Evolutionary conservation across 2,888 invertebrate species (phyloP).

Genomic region (Lepidocyrtinus sp.): DNA sequence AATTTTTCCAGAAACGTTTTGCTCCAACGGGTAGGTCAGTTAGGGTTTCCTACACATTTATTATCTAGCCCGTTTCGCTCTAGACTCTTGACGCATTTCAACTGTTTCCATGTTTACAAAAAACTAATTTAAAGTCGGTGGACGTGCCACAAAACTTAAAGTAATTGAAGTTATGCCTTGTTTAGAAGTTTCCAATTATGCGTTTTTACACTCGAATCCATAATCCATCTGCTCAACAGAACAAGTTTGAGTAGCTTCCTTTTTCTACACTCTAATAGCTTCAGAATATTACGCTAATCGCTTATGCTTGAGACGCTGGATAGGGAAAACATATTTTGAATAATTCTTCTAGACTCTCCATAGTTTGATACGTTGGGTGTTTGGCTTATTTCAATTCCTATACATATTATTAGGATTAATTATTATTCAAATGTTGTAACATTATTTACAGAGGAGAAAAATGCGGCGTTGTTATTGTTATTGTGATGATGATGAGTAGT

Average conservation of each 20-base stretch:
- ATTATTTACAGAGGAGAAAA: neutral
- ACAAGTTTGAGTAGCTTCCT: neutral
- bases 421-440: neutral
- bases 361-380: neutral
- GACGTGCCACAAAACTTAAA: neutral
- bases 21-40: too few species aligned
- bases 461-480: neutral
- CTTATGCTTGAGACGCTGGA: too few species aligned
- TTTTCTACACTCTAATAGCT: too few species aligned
- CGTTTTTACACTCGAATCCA: too few species aligned
- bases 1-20: too few species aligned
- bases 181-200: neutral
- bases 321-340: neutral
- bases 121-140: neutral
- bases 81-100: too few species aligned
- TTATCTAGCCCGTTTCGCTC: too few species aligned
- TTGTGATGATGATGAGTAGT: neutral
- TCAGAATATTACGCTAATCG: too few species aligned
- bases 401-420: neutral
- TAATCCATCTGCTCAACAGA: neutral
- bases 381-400: neutral
- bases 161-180: neutral
- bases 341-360: neutral
- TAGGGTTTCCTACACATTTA: too few species aligned
- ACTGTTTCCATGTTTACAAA: too few species aligned